A percentile compares a stretch with the other conserved stretches of the same genome.
Evolutionary conservation across 2,113 vertebrate species (phyloP).

Genomic region (Hymenochirus boettgeri): DNA sequence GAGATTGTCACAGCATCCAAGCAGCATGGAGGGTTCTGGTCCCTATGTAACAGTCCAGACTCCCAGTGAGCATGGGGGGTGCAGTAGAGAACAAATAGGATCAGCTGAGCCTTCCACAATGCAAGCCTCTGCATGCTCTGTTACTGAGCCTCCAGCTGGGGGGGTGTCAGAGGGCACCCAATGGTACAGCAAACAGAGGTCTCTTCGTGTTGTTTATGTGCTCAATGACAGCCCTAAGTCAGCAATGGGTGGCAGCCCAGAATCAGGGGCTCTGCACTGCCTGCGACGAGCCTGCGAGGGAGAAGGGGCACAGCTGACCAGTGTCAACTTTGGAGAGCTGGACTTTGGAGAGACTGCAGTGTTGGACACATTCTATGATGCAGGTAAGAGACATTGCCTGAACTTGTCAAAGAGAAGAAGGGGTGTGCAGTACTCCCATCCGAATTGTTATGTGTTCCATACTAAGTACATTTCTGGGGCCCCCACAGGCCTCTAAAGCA

Average conservation of each 20-base stretch:
- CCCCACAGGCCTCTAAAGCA: too few species aligned
- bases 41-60: neutral
- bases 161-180: slow-evolving; percentile 43
- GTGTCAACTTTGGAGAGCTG: slow-evolving; percentile 76
- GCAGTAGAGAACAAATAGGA: slow-evolving; percentile 33
- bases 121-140: slow-evolving; percentile 8
- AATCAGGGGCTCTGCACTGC: slow-evolving; percentile 77
- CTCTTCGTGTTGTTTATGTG: slow-evolving; percentile 75
- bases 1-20: too few species aligned
- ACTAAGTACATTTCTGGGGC: too few species aligned
- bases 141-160: slow-evolving; percentile 19
- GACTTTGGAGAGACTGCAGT: slow-evolving; percentile 84
- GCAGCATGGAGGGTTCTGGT: slow-evolving; percentile 23
- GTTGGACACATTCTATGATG: slow-evolving; percentile 88
- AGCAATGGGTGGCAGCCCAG: slow-evolving; percentile 70
- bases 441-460: too few species aligned
- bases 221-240: slow-evolving; percentile 70
- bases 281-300: slow-evolving; percentile 80
- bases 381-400: slow-evolving; percentile 79
- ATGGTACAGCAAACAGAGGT: slow-evolving; percentile 59
- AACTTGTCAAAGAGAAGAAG: too few species aligned
- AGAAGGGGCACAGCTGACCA: slow-evolving; percentile 76
- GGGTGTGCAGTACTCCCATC: too few species aligned
- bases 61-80: slow-evolving; percentile 7
- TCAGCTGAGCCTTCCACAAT: neutral